These are phyloP conservation scores for Catocala sponsa DNA, from an alignment of 2,888 invertebrate genomes.

Conservation along the genomic window DNA sequence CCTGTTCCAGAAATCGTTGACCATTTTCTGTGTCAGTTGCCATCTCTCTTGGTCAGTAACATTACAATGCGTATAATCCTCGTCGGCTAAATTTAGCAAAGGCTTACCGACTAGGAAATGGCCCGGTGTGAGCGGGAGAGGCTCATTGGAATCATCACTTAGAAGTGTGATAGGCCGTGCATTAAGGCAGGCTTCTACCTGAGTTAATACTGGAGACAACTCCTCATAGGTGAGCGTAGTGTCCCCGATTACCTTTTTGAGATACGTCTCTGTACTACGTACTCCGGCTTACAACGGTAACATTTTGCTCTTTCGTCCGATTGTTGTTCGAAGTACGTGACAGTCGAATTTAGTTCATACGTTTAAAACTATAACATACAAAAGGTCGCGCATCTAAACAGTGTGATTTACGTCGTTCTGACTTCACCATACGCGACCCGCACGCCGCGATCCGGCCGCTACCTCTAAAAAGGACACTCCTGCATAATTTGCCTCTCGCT, in stretches of 20 bases:
- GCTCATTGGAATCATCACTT: constrained; percentile 25
- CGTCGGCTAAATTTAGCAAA: constrained; percentile 22
- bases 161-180: constrained; percentile 17
- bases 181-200: constrained; percentile 26
- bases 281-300: too few species aligned
- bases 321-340: too few species aligned
- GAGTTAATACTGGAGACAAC: constrained; percentile 14
- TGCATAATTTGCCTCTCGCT: too few species aligned
- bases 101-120: constrained; percentile 7
- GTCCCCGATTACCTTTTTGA: constrained; percentile 2
- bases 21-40: constrained; percentile 21
- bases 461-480: too few species aligned
- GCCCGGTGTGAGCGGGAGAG: constrained; percentile 23
- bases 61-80: constrained; percentile 10
- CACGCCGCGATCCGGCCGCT: too few species aligned
- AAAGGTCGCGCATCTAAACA: too few species aligned
- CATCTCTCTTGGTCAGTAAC: constrained; percentile 16
- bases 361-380: too few species aligned
- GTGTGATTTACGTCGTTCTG: too few species aligned
- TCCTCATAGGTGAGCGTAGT: constrained; percentile 25
- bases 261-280: too few species aligned
- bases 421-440: too few species aligned
- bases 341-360: too few species aligned
- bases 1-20: constrained; percentile 28
- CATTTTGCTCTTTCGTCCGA: too few species aligned